phyloP scores from a whole-genome alignment of 2,888 invertebrate genomes.

The Oligia latruncula region DNA sequence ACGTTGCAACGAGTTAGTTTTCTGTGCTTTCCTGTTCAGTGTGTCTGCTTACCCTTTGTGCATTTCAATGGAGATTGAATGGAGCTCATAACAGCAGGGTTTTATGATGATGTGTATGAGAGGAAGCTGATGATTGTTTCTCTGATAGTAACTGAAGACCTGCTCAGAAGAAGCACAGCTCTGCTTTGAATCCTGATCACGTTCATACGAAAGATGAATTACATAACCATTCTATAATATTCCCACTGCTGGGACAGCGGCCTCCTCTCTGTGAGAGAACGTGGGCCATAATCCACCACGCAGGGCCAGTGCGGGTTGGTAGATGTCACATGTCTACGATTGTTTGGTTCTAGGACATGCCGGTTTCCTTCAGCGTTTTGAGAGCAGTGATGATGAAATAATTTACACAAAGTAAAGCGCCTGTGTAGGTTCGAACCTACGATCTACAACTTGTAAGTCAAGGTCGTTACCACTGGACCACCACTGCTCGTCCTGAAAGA shows the following conservation, averaged over 20 bases:
- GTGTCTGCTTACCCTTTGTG: slow-evolving; percentile 45
- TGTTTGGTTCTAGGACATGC: too few species aligned
- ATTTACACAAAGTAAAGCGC: not conserved
- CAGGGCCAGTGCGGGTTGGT: too few species aligned
- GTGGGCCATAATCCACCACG: too few species aligned
- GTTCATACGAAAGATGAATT: not conserved
- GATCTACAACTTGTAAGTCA: not conserved
- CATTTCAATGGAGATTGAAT: slow-evolving; percentile 58
- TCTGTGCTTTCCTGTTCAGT: not conserved
- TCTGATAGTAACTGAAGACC: slow-evolving; percentile 11
- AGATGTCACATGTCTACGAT: too few species aligned
- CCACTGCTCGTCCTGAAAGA: not conserved
- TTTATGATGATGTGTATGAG: slow-evolving; percentile 56
- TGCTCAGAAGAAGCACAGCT: not conserved
- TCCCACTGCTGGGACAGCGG: not conserved
- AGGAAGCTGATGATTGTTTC: slow-evolving; percentile 42
- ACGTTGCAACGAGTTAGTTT: not conserved
- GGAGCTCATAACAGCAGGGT: slow-evolving; percentile 44
- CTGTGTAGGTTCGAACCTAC: not conserved
- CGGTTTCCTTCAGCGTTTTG: not conserved
- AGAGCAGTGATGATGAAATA: not conserved
- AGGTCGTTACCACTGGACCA: not conserved
- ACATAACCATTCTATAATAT: not conserved
- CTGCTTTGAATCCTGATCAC: not conserved
- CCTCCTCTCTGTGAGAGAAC: too few species aligned